Percentiles rank a stretch among this genome's conserved stretches.
Conservation (phyloP, 1,140 invertebrate genomes). For the Pseudomyrmex sp. region DNA sequence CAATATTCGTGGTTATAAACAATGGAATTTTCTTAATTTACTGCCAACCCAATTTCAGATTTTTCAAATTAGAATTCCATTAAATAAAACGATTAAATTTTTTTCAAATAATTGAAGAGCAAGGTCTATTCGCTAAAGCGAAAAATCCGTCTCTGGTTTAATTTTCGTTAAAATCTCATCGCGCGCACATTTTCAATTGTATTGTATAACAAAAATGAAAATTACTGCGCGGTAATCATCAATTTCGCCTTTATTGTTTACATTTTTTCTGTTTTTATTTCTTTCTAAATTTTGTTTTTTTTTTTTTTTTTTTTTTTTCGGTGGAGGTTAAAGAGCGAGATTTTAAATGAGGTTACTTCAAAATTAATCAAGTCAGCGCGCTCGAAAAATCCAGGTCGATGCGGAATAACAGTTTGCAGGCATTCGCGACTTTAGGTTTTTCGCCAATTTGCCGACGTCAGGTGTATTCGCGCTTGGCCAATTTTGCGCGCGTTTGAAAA, state of each 20-base stretch:
- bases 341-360: neutral
- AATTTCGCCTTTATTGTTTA: too few relatives aligned
- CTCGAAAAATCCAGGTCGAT: slow-evolving; percentile 19
- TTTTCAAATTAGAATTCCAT: neutral
- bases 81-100: neutral
- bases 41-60: neutral
- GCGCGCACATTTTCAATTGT: too few relatives aligned
- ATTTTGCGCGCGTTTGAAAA: neutral
- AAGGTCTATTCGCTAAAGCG: too few relatives aligned
- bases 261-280: too few relatives aligned
- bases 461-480: neutral
- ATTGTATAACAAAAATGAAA: too few relatives aligned
- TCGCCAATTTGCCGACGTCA: slow-evolving; percentile 10
- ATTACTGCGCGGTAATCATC: too few relatives aligned
- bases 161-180: too few relatives aligned
- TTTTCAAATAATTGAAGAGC: neutral
- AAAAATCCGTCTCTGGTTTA: too few relatives aligned
- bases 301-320: too few relatives aligned
- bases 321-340: neutral
- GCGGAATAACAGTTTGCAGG: neutral
- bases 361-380: neutral
- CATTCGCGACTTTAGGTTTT: neutral
- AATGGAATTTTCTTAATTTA: too few relatives aligned
- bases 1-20: too few relatives aligned
- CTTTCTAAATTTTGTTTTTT: too few relatives aligned